Conservation (phyloP, 2,888 invertebrate species). For the Melipona bicolor region DNA sequence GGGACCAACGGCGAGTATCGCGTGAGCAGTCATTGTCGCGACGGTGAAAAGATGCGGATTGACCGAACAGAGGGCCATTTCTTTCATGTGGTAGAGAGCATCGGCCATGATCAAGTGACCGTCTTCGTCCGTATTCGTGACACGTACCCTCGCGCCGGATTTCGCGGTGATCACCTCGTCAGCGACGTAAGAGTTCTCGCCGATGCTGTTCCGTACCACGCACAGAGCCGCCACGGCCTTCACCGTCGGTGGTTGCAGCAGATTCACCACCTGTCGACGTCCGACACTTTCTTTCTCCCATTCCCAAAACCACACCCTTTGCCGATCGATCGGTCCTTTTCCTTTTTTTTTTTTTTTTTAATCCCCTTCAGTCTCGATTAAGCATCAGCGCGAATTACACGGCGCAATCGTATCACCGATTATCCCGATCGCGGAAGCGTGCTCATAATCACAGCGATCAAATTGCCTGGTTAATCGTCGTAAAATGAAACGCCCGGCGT, state of each 20-base stretch:
- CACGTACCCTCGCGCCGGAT: conserved; percentile 92
- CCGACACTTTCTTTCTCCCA: too few species aligned
- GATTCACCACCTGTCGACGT: conserved; percentile 86
- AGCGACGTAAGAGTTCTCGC: conserved; percentile 93
- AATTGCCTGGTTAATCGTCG: conserved; percentile 30
- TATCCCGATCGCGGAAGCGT: neutral
- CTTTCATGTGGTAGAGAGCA: conserved; percentile 91
- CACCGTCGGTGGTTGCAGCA: conserved; percentile 89
- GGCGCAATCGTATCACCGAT: neutral
- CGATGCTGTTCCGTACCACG: conserved; percentile 96
- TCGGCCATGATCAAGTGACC: conserved; percentile 97
- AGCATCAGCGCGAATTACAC: neutral
- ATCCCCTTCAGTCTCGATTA: neutral
- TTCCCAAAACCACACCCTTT: neutral
- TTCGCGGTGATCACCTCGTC: conserved; percentile 95
- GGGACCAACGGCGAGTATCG: conserved; percentile 88
- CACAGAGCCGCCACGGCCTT: conserved; percentile 93
- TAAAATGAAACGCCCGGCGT: conserved; percentile 40
- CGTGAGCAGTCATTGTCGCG: conserved; percentile 96
- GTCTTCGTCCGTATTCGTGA: conserved; percentile 98
- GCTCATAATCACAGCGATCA: conserved; percentile 27
- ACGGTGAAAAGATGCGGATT: conserved; percentile 95
- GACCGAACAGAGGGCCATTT: conserved; percentile 88
- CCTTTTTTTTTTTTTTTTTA: neutral
- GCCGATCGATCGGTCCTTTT: too few species aligned